Evolutionary conservation across 2,888 invertebrate species (phyloP), one percentile per base, ranked within the genome.

Genomic region (Opisthograptis luteolata): DNA sequence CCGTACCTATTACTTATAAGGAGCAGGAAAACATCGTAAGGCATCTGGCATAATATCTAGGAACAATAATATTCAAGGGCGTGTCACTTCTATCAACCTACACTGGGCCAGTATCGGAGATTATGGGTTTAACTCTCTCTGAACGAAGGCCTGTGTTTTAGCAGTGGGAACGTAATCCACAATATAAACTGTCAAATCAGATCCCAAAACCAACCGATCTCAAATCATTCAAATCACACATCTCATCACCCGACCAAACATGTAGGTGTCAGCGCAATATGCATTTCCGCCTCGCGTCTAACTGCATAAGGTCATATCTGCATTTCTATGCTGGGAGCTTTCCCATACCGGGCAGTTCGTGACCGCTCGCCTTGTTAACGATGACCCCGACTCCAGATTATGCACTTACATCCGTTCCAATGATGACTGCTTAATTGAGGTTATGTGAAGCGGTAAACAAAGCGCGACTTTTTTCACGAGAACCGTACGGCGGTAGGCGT

Each of bases 331-430:
- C 83, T 89, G 88, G 81, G 89, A 89, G 85, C 85, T 84, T 88
- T 89, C 89, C 87, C 89, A 89, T 84, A 82, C 74, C 86, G 87
- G 86, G 82, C 86, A 83, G 76, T 71, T 83, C 85, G 85, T 88
- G 88, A 88, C 88, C 88, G 87, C 72, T 83, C 74, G 84, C 75
- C 86, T 87, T 84, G 87, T 88, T 87, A 87, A 78, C 74, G 87
- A 84, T 88, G 87, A 86, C 87, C n/a, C 87, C 65, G 83, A 64
- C 69, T 74, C 66, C 75, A 86, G 87, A 87, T 87, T 87, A 84
- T 88, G 86, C 87, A 87, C 87, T 82, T 73, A 85, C 85, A 85
- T 84, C 86, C 84, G 85, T 85, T 76, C 79, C 79, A 74, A 79
- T 79, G 84, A 87, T 86, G 87, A 82, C 83, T 85, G 77, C 76